Conservation (phyloP, 2,797 vertebrate species). For the Thamnophis elegans region DNA sequence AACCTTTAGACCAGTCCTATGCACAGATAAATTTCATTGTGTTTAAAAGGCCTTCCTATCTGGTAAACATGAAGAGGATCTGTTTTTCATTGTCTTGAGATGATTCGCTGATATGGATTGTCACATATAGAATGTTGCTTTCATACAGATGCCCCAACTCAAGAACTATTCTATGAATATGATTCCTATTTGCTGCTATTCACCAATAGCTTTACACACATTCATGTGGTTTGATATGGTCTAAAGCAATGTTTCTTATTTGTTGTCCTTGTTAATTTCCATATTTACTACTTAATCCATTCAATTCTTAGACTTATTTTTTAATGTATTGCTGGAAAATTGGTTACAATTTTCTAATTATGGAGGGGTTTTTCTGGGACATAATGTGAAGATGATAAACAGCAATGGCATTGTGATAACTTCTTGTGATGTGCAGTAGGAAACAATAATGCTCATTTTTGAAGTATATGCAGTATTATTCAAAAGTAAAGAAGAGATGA, state of each 20-base stretch:
- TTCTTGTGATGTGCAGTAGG: constrained; percentile 84
- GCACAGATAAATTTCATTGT: not conserved
- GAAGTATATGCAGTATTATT: constrained; percentile 81
- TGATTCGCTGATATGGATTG: not conserved
- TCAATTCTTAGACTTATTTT: constrained; percentile 76
- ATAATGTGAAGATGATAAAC: constrained; percentile 53
- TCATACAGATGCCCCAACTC: not conserved
- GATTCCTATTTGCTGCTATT: constrained; percentile 62
- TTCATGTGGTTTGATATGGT: constrained; percentile 69
- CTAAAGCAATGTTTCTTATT: constrained; percentile 68
- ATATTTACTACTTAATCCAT: constrained; percentile 69
- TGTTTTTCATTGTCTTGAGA: not conserved
- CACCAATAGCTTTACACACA: constrained; percentile 65
- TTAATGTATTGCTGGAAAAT: constrained; percentile 55
- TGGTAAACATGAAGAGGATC: not conserved
- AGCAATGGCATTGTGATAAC: constrained; percentile 66
- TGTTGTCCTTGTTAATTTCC: constrained; percentile 73
- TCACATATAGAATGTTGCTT: not conserved
- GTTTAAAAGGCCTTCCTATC: not conserved
- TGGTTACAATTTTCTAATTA: constrained; percentile 55
- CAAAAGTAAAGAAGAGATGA: constrained; percentile 71
- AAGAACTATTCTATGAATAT: constrained; percentile 13
- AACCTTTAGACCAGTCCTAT: not conserved
- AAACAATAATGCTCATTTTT: constrained; percentile 69
- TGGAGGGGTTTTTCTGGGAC: constrained; percentile 54